Base-by-base conservation (phyloP, 2,113 vertebrate genomes). In the Dunckerocampus dactyliophorus region DNA sequence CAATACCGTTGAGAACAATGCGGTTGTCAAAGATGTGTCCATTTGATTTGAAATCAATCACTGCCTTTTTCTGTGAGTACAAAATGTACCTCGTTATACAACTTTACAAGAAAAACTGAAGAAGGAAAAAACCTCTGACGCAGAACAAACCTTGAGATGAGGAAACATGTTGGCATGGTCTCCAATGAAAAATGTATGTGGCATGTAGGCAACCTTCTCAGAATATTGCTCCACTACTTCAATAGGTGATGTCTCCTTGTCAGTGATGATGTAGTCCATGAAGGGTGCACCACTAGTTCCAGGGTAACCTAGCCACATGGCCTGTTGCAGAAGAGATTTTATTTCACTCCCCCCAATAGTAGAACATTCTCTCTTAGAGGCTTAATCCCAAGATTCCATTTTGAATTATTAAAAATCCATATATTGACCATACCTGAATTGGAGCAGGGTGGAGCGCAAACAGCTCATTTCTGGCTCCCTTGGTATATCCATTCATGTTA, bases 101-200 rank as follows among this genome's bases (percentile, higher is more conserved):
- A 42, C 2, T 39, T 7, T 21, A 3, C 14, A 15, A 22, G 22
- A n/a, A 24, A 10, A 1, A 45, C 10, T 43, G 12, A 11, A 12
- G 17, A 31, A 53, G 8, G 3, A 16, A 65, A 49, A 28, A 28
- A 28, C 24, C 24, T 21, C 10, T 4, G 10, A 59, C 2, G 49
- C 24, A 13, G 17, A n/a, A 66, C 73, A 69, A 89, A 95, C 97
- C 95, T 99, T 99, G 54, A 99, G 89, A 78, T 99, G 97, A 55
- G 97, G 96, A 73, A 99, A 99, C 97, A 99, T 99, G 82, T 99
- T 99, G 68, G 96, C 96, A 0, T 99, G 97, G 81, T 99, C 97
- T 80, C 96, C 97, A 59, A 99, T 98, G 74, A 99, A 99, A 87
- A 99, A 99, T 13, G 96, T 98, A 71, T 98, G 84, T 8, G 97